A percentile compares a stretch with the other conserved stretches of the same genome.
phyloP scores from a whole-genome alignment of 2,113 vertebrate species.

The Aspiorhynchus laticeps region DNA sequence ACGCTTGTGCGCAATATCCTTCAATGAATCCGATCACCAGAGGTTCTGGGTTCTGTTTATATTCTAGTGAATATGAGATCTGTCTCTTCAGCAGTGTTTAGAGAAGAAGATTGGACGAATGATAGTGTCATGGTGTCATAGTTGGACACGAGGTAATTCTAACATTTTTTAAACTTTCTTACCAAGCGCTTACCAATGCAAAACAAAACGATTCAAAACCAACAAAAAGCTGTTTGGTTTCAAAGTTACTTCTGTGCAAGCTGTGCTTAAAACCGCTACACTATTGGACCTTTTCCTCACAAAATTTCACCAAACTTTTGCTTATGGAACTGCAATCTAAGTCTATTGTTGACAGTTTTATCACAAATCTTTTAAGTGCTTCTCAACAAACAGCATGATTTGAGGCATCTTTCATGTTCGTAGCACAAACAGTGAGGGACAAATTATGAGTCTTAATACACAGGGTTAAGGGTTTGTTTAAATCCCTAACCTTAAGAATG shows the following conservation, averaged over 20 bases:
- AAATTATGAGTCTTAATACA: not conserved
- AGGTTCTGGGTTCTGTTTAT: slow-evolving; percentile 51
- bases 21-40: slow-evolving; percentile 14
- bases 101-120: slow-evolving; percentile 36
- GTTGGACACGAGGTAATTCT: not conserved
- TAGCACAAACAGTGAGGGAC: not conserved
- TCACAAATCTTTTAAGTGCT: not conserved
- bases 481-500: not conserved
- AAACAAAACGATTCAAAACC: not conserved
- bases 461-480: not conserved
- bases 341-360: not conserved
- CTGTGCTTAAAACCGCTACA: too few relatives aligned
- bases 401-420: not conserved
- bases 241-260: too few relatives aligned
- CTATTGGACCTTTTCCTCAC: too few relatives aligned
- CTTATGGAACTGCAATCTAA: not conserved
- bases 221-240: too few relatives aligned
- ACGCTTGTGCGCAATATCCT: not conserved
- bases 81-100: slow-evolving; percentile 32
- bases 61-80: slow-evolving; percentile 61
- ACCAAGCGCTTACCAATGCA: not conserved
- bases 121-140: not conserved
- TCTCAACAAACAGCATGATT: not conserved
- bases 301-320: not conserved
- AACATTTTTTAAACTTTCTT: not conserved